phyloP scores from a whole-genome alignment of 2,888 invertebrate genomes.

The Eristalis intricaria region DNA sequence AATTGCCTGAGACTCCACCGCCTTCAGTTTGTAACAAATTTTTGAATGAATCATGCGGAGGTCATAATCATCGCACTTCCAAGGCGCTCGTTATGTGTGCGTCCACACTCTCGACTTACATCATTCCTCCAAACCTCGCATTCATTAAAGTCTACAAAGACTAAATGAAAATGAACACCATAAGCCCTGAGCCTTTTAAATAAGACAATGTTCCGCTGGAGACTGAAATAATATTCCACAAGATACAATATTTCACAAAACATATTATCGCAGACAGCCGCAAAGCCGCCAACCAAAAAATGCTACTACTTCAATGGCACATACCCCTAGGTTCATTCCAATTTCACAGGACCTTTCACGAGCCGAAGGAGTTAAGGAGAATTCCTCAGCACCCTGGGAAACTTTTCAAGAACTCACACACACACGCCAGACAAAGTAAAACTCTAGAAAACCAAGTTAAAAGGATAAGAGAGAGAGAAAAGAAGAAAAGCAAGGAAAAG shows the following conservation, averaged over 20 bases:
- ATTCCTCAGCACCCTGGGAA: conserved; percentile 13
- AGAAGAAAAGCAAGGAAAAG: conserved; percentile 64
- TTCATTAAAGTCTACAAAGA: neutral
- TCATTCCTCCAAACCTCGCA: neutral
- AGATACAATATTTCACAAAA: conserved; percentile 16
- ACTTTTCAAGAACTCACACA: conserved; percentile 30
- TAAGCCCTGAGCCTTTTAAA: neutral
- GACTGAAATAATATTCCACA: neutral
- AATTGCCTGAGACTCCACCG: no score
- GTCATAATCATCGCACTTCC: no score
- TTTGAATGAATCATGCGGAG: no score
- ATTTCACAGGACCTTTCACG: conserved; percentile 9
- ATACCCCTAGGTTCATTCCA: neutral
- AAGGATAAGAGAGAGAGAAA: conserved; percentile 67
- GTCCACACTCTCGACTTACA: no score
- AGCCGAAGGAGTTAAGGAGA: conserved; percentile 50
- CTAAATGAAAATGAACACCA: neutral
- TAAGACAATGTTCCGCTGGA: neutral
- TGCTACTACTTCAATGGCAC: neutral
- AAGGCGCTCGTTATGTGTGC: no score
- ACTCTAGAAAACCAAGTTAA: conserved; percentile 43
- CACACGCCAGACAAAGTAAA: neutral
- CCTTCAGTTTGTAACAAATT: no score
- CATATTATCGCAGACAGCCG: conserved; percentile 38
- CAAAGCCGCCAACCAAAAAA: conserved; percentile 34